Evolutionary conservation across 2,113 vertebrate species (phyloP).

Genomic region (Clinocottus analis): DNA sequence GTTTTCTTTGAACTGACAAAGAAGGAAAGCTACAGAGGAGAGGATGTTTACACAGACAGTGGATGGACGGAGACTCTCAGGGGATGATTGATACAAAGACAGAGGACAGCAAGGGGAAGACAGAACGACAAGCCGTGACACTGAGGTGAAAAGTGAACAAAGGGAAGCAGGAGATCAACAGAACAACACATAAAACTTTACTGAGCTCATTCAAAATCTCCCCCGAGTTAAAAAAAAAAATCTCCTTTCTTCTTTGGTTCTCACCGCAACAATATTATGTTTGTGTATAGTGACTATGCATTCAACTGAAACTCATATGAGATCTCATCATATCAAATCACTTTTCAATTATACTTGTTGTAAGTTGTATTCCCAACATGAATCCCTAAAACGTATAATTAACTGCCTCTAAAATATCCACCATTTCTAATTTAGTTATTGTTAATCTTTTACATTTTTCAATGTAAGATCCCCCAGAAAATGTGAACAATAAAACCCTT

Average conservation of each 20-base stretch:
- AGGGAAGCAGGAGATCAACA: constrained; percentile 22
- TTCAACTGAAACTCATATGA: background rate
- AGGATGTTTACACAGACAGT: constrained; percentile 29
- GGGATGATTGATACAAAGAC: constrained; percentile 28
- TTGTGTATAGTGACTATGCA: too few species aligned
- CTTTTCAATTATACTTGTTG: background rate
- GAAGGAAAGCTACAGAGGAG: constrained; percentile 10
- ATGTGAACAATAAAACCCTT: background rate
- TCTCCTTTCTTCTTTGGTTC: background rate
- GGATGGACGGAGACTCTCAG: constrained; percentile 17
- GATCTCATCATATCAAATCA: background rate
- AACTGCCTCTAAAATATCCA: background rate
- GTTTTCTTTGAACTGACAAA: constrained; percentile 29
- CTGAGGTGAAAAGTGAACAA: constrained; percentile 20
- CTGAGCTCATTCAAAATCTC: background rate
- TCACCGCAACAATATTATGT: background rate
- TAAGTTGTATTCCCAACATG: background rate
- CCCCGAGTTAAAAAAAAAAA: background rate
- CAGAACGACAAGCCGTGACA: constrained; percentile 11
- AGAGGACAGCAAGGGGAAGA: constrained; percentile 16
- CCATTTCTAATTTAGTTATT: background rate
- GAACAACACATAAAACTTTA: constrained; percentile 34
- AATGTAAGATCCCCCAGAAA: background rate
- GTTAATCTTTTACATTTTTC: background rate
- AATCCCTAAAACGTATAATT: too few species aligned